phyloP scores from a whole-genome alignment of 2,113 vertebrate genomes.

The Macaca mulatta region DNA sequence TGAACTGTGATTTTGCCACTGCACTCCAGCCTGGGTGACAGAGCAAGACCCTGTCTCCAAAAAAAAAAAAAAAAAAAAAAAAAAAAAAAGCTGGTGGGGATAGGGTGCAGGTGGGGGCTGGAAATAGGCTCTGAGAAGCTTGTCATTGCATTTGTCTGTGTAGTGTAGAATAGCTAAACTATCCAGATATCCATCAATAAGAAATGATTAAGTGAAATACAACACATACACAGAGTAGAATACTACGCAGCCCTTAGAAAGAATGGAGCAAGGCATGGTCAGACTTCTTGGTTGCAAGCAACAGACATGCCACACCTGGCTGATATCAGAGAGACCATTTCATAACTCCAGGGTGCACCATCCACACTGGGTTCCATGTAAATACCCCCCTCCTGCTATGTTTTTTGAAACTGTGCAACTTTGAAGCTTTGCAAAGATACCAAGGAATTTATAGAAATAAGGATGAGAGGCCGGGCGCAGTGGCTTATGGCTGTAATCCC shows the following conservation, averaged over 20 bases:
- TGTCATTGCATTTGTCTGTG: background rate
- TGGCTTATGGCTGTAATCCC: too few relatives aligned
- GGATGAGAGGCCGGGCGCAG: background rate
- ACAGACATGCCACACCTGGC: background rate
- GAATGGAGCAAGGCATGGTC: background rate
- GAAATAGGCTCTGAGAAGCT: background rate
- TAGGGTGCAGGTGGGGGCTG: too few relatives aligned
- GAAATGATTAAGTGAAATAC: background rate
- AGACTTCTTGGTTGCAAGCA: background rate
- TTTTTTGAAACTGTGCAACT: background rate
- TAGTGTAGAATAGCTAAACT: background rate
- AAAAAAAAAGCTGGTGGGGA: rapidly evolving
- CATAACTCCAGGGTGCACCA: background rate
- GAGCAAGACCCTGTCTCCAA: background rate
- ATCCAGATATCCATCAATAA: background rate
- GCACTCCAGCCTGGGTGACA: background rate
- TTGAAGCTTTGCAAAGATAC: background rate
- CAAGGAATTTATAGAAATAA: background rate
- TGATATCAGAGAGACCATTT: background rate
- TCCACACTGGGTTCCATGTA: background rate
- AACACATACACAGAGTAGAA: background rate
- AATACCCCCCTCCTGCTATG: too few relatives aligned
- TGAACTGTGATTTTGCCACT: background rate
- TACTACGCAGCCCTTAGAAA: background rate
- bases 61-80: background rate